These are phyloP conservation scores for Poeciliopsis prolifica DNA, from an alignment of 2,113 vertebrate species.

Conservation along the genomic window DNA sequence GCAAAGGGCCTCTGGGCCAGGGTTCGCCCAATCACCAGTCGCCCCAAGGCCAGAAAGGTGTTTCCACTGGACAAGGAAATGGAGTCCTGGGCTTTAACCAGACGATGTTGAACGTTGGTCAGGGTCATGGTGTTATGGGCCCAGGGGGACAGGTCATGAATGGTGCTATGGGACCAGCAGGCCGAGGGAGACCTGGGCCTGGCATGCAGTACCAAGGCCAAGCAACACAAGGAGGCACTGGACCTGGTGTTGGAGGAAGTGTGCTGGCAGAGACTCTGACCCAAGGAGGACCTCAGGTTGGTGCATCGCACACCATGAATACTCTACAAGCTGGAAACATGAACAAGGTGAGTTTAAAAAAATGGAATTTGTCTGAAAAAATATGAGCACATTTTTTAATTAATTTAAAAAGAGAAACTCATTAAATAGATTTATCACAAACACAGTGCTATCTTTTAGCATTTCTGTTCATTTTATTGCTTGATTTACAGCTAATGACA, in stretches of 20 bases:
- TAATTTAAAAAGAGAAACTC: too few species aligned
- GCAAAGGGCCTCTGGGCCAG: constrained; percentile 88
- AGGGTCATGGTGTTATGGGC: constrained; percentile 88
- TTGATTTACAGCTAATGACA: too few species aligned
- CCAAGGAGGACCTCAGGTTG: constrained; percentile 89
- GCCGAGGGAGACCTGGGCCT: constrained; percentile 86
- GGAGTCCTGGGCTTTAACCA: constrained; percentile 90
- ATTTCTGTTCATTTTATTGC: too few species aligned
- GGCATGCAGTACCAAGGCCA: constrained; percentile 90
- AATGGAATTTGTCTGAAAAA: neutral
- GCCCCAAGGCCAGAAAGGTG: constrained; percentile 89
- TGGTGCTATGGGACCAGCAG: constrained; percentile 88
- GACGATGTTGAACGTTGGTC: constrained; percentile 90
- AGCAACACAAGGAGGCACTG: constrained; percentile 85
- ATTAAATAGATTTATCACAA: too few species aligned
- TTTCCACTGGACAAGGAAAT: constrained; percentile 83
- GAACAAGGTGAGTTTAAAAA: constrained; percentile 86
- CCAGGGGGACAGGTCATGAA: constrained; percentile 94
- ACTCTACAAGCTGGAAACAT: constrained; percentile 91
- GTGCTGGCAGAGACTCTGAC: constrained; percentile 92
- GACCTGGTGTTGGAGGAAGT: constrained; percentile 81
- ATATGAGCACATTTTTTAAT: neutral
- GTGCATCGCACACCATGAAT: constrained; percentile 85
- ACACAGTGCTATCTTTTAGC: too few species aligned
- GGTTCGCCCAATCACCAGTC: constrained; percentile 86